Base-by-base conservation (phyloP, 35 echinoderm and acorn worm species). In the Heliocidaris tuberculata region DNA sequence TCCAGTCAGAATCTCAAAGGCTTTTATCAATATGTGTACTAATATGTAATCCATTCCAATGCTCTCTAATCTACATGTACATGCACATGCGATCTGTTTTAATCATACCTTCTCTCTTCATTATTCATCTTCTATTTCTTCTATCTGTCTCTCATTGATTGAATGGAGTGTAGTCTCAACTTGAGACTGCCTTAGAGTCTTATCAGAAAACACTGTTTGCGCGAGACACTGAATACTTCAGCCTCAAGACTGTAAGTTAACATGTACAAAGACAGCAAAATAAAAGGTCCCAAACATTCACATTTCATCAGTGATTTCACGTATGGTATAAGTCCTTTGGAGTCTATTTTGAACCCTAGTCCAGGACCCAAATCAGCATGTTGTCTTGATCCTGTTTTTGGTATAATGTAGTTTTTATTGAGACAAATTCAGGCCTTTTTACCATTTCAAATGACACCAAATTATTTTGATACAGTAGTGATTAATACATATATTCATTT, bases 181-280 rank as follows among this genome's bases (percentile, higher is more conserved):
- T 93, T 5, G 91, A 93, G 91, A n/a, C 91, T 93, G 91, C 91
- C n/a, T 48, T 93, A 48, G 91, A 32, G 11, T 48, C 48, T 8
- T 93, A 93, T 59, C 91, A 93, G 91, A 93, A 93, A 93, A 56
- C 91, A 50, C 50, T 93, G 48, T 93, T 93, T 59, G 91, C 91
- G n/a, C 47, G 91, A 93, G 91, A 93, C 50, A 93, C 91, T 59
- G 91, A 93, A 59, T 93, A 93, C 50, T 93, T 93, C 91, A 93
- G 91, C 50, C 21, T 93, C 2, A 93, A 93, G 50, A 48, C 91
- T 52, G 91, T 93, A 93, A 93, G 91, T 93, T 49, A 32, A 32
- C 27, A 52, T 93, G 91, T 24, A 2, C 10, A 50, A 59, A 93
- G 32, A 30, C 47, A 47, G 2, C 47, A 88, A 21, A 19, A 17